Conservation (phyloP, 2,888 invertebrate genomes). For the Thymelicus acteon region DNA sequence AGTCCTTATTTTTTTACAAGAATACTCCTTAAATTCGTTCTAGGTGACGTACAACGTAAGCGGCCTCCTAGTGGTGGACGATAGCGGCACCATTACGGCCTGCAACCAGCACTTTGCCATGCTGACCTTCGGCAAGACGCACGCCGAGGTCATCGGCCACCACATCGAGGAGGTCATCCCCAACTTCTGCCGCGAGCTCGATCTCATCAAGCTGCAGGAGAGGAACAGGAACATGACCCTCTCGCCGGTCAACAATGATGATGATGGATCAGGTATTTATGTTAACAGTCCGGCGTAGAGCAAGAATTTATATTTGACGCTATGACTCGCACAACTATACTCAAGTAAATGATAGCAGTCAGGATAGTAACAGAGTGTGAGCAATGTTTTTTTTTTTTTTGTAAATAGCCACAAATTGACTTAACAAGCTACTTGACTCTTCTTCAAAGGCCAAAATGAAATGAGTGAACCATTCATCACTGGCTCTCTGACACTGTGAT, state of each 20-base stretch:
- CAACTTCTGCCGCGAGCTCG: constrained; percentile 85
- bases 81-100: constrained; percentile 86
- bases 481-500: too few relatives aligned
- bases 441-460: too few relatives aligned
- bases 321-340: too few relatives aligned
- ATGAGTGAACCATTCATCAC: too few relatives aligned
- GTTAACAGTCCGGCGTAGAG: too few relatives aligned
- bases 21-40: background rate
- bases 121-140: constrained; percentile 87
- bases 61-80: constrained; percentile 87
- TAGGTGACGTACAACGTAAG: constrained; percentile 87
- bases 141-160: constrained; percentile 84
- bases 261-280: constrained; percentile 67
- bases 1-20: too few relatives aligned
- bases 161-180: constrained; percentile 85
- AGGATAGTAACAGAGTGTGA: too few relatives aligned
- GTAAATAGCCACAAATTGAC: background rate
- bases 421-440: too few relatives aligned
- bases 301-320: too few relatives aligned
- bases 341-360: too few relatives aligned
- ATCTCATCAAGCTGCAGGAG: constrained; percentile 71
- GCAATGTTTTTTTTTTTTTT: constrained; percentile 10
- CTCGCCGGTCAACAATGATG: constrained; percentile 82
- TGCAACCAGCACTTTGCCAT: constrained; percentile 88
- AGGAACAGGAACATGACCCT: constrained; percentile 81